Evolutionary conservation across 2,797 vertebrate species (phyloP).

Genomic region (Tympanoctomys barrerae): DNA sequence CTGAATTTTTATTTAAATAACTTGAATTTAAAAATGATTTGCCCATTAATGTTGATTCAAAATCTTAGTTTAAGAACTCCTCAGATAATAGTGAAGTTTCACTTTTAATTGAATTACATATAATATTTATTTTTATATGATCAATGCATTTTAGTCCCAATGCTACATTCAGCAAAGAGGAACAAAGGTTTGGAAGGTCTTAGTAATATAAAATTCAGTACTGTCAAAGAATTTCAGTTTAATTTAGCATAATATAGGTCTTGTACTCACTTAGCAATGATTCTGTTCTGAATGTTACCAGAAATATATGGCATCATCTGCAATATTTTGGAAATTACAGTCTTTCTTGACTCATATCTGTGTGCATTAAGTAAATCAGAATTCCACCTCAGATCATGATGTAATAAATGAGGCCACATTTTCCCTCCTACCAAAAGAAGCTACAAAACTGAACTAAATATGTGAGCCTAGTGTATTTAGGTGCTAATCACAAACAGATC

Average conservation of each 20-base stretch:
- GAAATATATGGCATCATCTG: background rate
- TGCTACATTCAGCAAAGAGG: background rate
- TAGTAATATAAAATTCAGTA: constrained; percentile 42
- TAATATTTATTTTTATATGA: constrained; percentile 33
- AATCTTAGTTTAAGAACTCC: constrained; percentile 43
- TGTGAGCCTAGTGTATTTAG: background rate
- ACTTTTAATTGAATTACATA: constrained; percentile 40
- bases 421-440: constrained; percentile 18
- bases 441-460: constrained; percentile 28
- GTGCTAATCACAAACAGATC: background rate
- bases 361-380: constrained; percentile 37
- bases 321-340: background rate
- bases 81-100: background rate
- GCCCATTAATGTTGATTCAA: constrained; percentile 50
- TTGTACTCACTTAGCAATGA: constrained; percentile 31
- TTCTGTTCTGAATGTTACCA: background rate
- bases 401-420: constrained; percentile 6
- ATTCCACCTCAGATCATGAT: background rate
- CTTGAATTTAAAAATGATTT: background rate
- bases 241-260: background rate
- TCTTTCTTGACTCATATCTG: background rate
- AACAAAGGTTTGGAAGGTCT: background rate
- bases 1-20: constrained; percentile 37
- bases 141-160: background rate
- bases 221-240: constrained; percentile 17